Evolutionary conservation across 1,140 invertebrate species (phyloP).

Genomic region (Gyrodactylus bullatarudis): DNA sequence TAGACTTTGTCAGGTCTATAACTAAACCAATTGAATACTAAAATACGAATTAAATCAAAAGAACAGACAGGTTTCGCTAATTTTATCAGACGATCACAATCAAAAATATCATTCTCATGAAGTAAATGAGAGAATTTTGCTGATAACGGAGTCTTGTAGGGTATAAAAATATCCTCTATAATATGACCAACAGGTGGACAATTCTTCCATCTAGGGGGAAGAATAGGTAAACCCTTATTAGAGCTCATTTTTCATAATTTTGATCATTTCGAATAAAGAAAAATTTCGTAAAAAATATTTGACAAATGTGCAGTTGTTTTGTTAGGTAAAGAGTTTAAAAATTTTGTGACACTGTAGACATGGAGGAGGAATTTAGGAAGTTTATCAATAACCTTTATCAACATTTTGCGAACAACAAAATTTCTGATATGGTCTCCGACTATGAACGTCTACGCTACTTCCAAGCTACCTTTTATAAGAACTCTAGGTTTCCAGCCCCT

Average conservation of each 20-base stretch:
- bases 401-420: not conserved
- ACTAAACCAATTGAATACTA: slow-evolving; percentile 47
- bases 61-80: not conserved
- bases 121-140: slow-evolving; percentile 1
- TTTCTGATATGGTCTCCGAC: not conserved
- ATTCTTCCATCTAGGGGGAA: slow-evolving; percentile 7
- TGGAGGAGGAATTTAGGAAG: not conserved
- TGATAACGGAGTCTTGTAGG: slow-evolving; percentile 5
- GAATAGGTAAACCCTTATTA: not conserved
- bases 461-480: not conserved
- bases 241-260: not conserved
- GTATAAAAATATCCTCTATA: slow-evolving; percentile 7
- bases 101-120: not conserved
- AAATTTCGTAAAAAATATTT: too few species aligned
- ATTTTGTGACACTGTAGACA: too few species aligned
- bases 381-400: not conserved
- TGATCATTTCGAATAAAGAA: too few species aligned
- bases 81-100: not conserved
- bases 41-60: not conserved
- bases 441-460: not conserved
- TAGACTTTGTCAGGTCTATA: slow-evolving; percentile 80
- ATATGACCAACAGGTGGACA: slow-evolving; percentile 4
- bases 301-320: too few species aligned
- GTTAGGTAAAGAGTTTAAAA: too few species aligned
- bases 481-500: not conserved